Conservation (phyloP, 2,888 invertebrate genomes). For the Acleris emargana region DNA sequence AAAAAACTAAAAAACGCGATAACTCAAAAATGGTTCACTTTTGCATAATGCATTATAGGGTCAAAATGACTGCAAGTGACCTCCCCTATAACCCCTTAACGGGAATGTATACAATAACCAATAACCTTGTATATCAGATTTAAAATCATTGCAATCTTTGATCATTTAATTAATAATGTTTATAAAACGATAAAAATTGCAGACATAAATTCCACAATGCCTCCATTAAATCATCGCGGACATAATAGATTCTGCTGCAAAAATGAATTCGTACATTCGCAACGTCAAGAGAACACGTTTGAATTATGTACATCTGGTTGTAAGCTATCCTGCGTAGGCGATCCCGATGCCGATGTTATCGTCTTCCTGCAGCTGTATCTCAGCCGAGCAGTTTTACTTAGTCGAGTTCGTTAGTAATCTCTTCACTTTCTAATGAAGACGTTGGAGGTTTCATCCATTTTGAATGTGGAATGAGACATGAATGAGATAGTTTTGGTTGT, state of each 20-base stretch:
- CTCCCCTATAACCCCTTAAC: no score
- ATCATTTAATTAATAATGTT: no score
- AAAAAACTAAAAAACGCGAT: no score
- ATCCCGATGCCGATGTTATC: conserved; percentile 62
- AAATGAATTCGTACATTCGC: conserved; percentile 62
- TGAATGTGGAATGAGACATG: conserved; percentile 49
- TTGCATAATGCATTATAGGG: no score
- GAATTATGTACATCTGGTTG: conserved; percentile 63
- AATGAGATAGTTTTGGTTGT: neutral
- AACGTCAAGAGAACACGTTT: conserved; percentile 58
- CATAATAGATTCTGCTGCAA: conserved; percentile 60
- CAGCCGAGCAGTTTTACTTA: conserved; percentile 47
- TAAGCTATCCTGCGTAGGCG: conserved; percentile 64
- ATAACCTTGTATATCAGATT: no score
- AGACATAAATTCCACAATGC: neutral
- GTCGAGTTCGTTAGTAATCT: conserved; percentile 67
- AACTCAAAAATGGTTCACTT: no score
- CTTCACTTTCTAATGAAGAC: conserved; percentile 65
- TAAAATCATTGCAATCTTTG: no score
- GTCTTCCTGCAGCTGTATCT: conserved; percentile 54
- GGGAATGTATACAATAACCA: no score
- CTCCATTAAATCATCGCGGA: conserved; percentile 39
- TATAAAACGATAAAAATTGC: no score
- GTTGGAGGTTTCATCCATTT: conserved; percentile 57
- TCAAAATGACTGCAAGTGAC: no score